These are phyloP conservation scores for Gopherus evgoodei DNA, from an alignment of 2,113 vertebrate species.

Conservation along the genomic window DNA sequence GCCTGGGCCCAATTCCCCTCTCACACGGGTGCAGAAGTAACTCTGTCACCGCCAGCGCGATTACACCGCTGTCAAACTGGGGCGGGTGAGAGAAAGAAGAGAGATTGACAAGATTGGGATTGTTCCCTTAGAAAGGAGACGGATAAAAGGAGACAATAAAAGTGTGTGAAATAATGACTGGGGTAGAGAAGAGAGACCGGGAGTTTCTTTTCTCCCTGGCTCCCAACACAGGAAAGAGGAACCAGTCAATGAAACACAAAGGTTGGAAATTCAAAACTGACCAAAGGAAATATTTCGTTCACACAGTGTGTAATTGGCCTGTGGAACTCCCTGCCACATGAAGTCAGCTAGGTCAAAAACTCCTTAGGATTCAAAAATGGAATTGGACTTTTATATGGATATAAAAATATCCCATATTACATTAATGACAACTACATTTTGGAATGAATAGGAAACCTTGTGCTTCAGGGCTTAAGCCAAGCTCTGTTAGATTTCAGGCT, in stretches of 20 bases:
- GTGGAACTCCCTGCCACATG: neutral
- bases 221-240: neutral
- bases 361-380: neutral
- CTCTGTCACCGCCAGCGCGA: neutral
- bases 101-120: neutral
- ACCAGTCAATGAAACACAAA: neutral
- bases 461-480: too few species aligned
- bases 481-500: too few species aligned
- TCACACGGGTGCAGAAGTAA: neutral
- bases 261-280: neutral
- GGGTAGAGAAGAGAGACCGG: neutral
- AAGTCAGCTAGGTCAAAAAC: neutral
- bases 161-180: rapidly evolving
- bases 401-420: too few species aligned
- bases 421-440: too few species aligned
- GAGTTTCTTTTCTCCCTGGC: neutral
- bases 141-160: neutral
- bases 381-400: neutral
- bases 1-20: neutral
- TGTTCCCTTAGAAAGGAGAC: neutral
- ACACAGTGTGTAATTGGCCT: neutral
- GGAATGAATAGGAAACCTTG: too few species aligned
- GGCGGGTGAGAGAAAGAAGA: neutral
- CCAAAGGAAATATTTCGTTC: neutral
- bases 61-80: rapidly evolving